Percentiles rank a stretch among this genome's conserved stretches.
Conservation (phyloP, 2,888 invertebrate genomes). For the Omphaloscelis lunosa region DNA sequence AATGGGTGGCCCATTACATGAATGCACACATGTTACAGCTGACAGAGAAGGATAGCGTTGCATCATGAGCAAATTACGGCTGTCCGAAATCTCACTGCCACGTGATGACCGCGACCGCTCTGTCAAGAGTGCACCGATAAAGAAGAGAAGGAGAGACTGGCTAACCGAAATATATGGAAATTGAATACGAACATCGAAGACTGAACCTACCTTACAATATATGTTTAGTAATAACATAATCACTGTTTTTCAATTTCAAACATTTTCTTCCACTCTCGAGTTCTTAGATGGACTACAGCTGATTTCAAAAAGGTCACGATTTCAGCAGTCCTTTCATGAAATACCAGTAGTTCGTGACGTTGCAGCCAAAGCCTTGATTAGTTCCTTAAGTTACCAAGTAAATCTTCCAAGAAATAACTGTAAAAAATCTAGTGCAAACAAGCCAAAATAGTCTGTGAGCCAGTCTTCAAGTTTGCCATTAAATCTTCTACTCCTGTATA, state of each 20-base stretch:
- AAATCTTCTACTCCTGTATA: constrained; percentile 48
- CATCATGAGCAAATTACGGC: no score
- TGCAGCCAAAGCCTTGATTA: constrained; percentile 13
- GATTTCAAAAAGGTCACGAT: neutral
- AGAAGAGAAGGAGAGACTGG: no score
- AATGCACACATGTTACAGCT: no score
- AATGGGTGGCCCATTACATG: no score
- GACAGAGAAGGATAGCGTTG: no score
- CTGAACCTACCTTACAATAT: neutral
- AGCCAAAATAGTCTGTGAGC: constrained; percentile 16
- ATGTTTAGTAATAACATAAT: neutral
- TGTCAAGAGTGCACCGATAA: no score
- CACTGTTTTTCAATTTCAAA: neutral
- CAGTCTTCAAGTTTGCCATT: constrained; percentile 46
- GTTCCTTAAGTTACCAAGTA: neutral
- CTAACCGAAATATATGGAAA: neutral
- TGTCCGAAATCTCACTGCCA: no score
- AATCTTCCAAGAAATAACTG: neutral
- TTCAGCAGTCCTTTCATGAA: neutral
- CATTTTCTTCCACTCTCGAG: neutral
- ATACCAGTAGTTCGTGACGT: neutral
- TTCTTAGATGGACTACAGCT: neutral
- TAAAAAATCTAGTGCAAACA: constrained; percentile 15
- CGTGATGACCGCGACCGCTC: no score
- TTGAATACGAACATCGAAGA: neutral